Conservation (phyloP, 37 sponge, comb jelly and placozoan genomes). For the Corticium candelabrum region DNA sequence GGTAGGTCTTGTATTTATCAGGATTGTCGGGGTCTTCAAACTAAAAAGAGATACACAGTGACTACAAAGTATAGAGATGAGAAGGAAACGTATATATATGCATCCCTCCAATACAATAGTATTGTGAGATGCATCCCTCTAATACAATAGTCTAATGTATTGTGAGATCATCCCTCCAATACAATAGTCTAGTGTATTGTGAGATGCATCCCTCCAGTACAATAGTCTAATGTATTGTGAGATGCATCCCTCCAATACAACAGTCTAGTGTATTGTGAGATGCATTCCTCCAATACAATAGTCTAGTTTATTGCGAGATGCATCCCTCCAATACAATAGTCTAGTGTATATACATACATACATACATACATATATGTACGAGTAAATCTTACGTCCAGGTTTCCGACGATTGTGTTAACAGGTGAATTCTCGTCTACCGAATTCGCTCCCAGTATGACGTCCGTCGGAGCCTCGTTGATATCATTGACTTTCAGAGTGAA, state of each 20-base stretch:
- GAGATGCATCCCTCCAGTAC: no score
- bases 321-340: no score
- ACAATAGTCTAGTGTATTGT: no score
- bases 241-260: no score
- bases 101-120: no score
- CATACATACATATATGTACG: background rate
- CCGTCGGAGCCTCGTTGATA: conserved; percentile 9
- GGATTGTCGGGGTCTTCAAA: background rate
- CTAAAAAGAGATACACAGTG: background rate
- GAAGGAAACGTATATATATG: no score
- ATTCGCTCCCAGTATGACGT: background rate
- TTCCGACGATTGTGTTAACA: background rate
- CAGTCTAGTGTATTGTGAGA: no score
- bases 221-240: no score
- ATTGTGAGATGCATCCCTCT: no score
- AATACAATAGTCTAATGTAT: background rate
- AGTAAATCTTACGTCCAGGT: background rate
- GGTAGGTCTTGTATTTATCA: background rate
- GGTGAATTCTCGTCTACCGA: background rate
- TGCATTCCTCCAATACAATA: no score
- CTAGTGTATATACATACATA: background rate
- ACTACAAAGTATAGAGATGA: background rate
- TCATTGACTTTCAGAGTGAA: background rate
- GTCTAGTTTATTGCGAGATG: no score
- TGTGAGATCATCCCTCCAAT: background rate